phyloP scores from a whole-genome alignment of 1,140 invertebrate species.

The Galleria mellonella region DNA sequence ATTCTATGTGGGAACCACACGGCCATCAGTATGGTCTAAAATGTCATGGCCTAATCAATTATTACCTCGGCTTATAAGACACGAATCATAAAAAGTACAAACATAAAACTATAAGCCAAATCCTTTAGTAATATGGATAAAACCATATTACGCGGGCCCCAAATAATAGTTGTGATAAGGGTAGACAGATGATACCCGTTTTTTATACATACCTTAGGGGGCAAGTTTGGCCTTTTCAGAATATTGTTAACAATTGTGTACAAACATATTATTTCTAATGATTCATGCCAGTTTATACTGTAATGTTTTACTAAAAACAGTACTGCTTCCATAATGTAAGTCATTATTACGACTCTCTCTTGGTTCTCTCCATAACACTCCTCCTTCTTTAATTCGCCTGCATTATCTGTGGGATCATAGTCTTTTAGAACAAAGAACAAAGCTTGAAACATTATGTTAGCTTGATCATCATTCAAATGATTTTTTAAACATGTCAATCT shows the following conservation, averaged over 20 bases:
- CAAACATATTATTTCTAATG: constrained; percentile 79
- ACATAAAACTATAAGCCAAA: no score
- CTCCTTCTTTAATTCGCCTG: constrained; percentile 22
- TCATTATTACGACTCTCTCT: constrained; percentile 52
- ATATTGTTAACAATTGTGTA: constrained; percentile 73
- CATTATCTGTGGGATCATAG: constrained; percentile 52
- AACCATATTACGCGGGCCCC: no score
- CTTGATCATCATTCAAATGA: constrained; percentile 76
- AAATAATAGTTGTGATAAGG: no score
- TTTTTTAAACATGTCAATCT: constrained; percentile 73
- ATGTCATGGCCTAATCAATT: no score
- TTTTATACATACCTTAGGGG: constrained; percentile 69
- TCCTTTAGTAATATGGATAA: no score
- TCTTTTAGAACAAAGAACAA: constrained; percentile 80
- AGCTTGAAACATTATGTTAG: constrained; percentile 82
- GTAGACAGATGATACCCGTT: no score
- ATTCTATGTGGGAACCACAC: no score
- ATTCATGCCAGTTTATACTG: constrained; percentile 84
- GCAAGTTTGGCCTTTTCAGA: constrained; percentile 71
- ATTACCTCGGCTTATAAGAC: no score
- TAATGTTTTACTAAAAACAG: constrained; percentile 79
- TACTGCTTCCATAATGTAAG: constrained; percentile 77
- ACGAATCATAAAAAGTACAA: no score
- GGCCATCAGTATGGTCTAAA: no score
- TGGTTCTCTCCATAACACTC: constrained; percentile 27